A percentile compares a stretch with the other conserved stretches of the same genome.
Evolutionary conservation across 1,140 invertebrate genomes (phyloP).

Genomic region (Zaprionus inermis): DNA sequence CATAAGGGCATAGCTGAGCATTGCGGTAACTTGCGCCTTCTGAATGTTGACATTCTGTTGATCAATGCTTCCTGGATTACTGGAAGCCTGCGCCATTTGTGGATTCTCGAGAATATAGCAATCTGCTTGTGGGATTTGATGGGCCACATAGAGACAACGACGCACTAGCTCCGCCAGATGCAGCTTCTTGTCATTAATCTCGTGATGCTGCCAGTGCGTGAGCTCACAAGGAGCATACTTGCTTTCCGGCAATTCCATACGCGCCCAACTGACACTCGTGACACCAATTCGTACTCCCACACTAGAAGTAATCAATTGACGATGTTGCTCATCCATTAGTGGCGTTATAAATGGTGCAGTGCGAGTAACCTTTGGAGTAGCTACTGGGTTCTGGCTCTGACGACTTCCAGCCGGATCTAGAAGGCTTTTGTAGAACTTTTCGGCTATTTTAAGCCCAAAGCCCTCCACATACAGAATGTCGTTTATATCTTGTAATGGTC

Average conservation of each 20-base stretch:
- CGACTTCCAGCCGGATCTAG: slow-evolving; percentile 22
- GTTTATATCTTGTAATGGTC: slow-evolving; percentile 47
- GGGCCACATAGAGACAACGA: slow-evolving; percentile 63
- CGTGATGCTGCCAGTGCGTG: slow-evolving; percentile 76
- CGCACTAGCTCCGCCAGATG: slow-evolving; percentile 70
- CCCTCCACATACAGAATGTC: slow-evolving; percentile 76
- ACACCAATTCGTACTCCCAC: slow-evolving; percentile 75
- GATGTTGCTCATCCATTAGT: slow-evolving; percentile 49
- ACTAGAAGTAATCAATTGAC: slow-evolving; percentile 46
- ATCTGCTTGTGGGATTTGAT: slow-evolving; percentile 74
- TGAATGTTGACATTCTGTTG: slow-evolving; percentile 82
- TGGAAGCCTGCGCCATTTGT: slow-evolving; percentile 72
- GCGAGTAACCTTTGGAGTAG: slow-evolving; percentile 24
- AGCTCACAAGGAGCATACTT: slow-evolving; percentile 42
- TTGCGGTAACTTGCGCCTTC: slow-evolving; percentile 70
- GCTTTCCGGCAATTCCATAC: slow-evolving; percentile 47
- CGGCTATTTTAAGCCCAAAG: slow-evolving; percentile 66
- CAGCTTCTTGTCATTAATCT: slow-evolving; percentile 78
- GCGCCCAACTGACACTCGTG: slow-evolving; percentile 73
- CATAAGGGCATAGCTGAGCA: slow-evolving; percentile 68
- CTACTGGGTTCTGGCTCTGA: neutral
- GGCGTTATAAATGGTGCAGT: slow-evolving; percentile 68
- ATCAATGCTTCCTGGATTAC: slow-evolving; percentile 72
- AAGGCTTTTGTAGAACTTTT: slow-evolving; percentile 73
- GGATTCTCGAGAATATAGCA: slow-evolving; percentile 79